phyloP scores from a whole-genome alignment of 2,113 vertebrate species.

The Indri indri region DNA sequence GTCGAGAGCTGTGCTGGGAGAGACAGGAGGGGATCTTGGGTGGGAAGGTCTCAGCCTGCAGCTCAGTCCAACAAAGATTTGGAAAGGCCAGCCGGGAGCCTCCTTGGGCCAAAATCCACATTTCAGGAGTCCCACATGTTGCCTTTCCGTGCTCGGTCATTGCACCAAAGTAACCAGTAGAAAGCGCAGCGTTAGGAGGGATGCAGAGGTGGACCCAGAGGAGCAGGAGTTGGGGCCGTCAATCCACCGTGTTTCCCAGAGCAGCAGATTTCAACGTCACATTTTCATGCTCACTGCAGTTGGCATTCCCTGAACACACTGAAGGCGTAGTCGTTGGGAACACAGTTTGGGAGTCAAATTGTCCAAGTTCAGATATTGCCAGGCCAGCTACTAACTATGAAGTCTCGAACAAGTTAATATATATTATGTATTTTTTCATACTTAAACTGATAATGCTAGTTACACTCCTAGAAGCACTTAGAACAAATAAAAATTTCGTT shows the following conservation, averaged over 20 bases:
- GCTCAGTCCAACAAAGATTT: neutral
- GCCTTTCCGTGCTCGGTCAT: neutral
- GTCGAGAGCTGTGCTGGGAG: neutral
- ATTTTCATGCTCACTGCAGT: neutral
- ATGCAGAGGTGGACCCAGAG: neutral
- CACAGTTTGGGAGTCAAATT: neutral
- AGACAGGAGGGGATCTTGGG: neutral
- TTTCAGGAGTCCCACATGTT: neutral
- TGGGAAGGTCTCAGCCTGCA: neutral
- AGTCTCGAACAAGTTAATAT: neutral
- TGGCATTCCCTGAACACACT: neutral
- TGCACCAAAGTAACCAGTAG: neutral
- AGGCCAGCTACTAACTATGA: neutral
- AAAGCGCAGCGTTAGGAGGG: neutral
- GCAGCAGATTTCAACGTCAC: neutral
- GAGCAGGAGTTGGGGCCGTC: neutral
- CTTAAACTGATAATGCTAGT: neutral
- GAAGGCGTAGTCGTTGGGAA: neutral
- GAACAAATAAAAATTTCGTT: slow-evolving; percentile 14
- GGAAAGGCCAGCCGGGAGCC: neutral
- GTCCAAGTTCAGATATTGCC: neutral
- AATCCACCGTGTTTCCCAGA: neutral
- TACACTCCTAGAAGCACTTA: neutral
- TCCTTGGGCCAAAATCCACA: neutral
- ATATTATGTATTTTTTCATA: neutral